Evolutionary conservation across 2,797 vertebrate species (phyloP), one percentile per base, ranked within the genome.

Genomic region (Pipistrellus pygmaeus): DNA sequence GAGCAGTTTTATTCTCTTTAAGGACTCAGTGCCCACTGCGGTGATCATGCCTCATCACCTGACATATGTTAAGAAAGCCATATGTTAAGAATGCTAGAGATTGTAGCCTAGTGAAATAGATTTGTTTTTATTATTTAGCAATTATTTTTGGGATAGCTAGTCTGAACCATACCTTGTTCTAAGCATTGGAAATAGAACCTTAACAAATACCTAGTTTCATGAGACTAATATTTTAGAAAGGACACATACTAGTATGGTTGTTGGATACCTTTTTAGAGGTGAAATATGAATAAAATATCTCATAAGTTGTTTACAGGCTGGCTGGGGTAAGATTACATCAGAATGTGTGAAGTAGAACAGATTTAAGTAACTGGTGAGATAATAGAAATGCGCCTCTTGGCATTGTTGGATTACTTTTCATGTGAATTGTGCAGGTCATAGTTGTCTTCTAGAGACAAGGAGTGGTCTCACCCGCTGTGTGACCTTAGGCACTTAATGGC

Each of bases 311-410:
- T 85, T 88, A 53, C 13, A 73, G n/a, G 73, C 55, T 91, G 55
- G 73, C 53, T 82, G 32, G 21, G 10, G 21, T 86, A 66, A 82
- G 89, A 83, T 90, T 85, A 75, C 46, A 72, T 92, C n/a, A 69
- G 53, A 23, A 44, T 35, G 10, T 64, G 18, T 51, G 69, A 91
- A 75, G 64, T 60, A 71, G 72, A 93, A 91, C 21, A 80, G 46
- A 77, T 94, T 92, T 88, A 76, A 96, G 78, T 92, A 85, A 90
- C 81, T 71, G 62, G 35, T 38, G 60, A 91, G 55, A 82, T 88
- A 88, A 78, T 38, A 90, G 32, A 53, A 88, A 85, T 3, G 6
- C 80, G 13, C 86, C 62, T 78, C 44, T 88, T 78, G 38, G 66
- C 35, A 57, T 27, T 38, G n/a, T 20, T 81, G 88, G 94, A 73